phyloP scores from a whole-genome alignment of 2,888 invertebrate species.

The Notodonta dromedarius region DNA sequence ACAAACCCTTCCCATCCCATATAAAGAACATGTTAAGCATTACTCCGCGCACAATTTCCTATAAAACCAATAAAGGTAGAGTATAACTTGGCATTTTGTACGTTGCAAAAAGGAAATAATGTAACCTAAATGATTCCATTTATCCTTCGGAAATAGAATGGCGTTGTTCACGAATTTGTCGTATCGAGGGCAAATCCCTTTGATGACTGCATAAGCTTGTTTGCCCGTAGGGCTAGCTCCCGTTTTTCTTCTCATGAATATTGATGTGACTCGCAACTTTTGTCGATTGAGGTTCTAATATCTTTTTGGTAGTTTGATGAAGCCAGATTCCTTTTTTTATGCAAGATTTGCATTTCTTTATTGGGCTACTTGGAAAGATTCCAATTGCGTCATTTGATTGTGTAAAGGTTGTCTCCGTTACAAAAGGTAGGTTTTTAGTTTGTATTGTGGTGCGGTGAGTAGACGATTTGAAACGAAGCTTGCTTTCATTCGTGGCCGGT shows the following conservation, averaged over 20 bases:
- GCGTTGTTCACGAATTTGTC: slow-evolving; percentile 42
- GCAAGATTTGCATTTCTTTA: slow-evolving; percentile 4
- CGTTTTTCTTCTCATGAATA: slow-evolving; percentile 38
- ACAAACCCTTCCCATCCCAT: slow-evolving; percentile 4
- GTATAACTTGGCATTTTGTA: slow-evolving; percentile 30
- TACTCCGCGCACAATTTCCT: slow-evolving; percentile 21
- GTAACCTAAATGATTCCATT: slow-evolving; percentile 46
- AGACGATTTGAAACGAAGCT: too few relatives aligned
- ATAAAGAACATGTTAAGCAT: slow-evolving; percentile 20
- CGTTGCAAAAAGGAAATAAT: slow-evolving; percentile 28
- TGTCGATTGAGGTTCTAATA: slow-evolving; percentile 25
- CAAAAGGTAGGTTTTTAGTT: too few relatives aligned
- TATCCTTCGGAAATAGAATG: slow-evolving; percentile 34
- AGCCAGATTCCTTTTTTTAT: background rate
- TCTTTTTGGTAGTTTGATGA: slow-evolving; percentile 6
- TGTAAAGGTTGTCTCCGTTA: too few relatives aligned
- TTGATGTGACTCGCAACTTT: slow-evolving; percentile 30
- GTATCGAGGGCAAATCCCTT: slow-evolving; percentile 43
- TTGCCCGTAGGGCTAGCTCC: slow-evolving; percentile 33
- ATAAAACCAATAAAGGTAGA: slow-evolving; percentile 32
- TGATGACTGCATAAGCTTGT: slow-evolving; percentile 47
- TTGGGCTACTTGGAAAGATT: background rate
- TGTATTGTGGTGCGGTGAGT: too few relatives aligned
- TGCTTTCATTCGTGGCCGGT: too few relatives aligned
- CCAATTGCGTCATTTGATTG: background rate